Conservation (phyloP, 1,140 invertebrate genomes). For the Zaprionus inermis region DNA sequence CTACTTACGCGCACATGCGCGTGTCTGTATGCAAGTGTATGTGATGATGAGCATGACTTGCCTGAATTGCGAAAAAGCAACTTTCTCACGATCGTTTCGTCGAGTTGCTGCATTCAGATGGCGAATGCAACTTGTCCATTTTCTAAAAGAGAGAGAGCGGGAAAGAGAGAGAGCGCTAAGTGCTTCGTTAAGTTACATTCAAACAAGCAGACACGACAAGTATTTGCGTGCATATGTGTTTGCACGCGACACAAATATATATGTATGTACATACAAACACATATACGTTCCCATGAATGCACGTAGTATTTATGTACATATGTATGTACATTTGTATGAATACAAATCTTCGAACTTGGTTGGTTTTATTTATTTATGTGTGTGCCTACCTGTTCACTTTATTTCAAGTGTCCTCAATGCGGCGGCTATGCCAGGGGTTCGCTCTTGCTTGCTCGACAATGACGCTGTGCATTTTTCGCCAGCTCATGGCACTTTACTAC, state of each 20-base stretch:
- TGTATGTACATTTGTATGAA: neutral
- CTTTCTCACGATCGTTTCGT: slow-evolving; percentile 9
- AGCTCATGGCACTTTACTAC: neutral
- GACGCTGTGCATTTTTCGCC: neutral
- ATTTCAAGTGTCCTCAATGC: slow-evolving; percentile 19
- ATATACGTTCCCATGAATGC: no score
- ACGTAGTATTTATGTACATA: no score
- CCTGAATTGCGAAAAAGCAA: neutral
- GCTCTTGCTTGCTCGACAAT: neutral
- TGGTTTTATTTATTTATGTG: neutral
- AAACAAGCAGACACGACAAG: neutral
- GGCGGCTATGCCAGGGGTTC: slow-evolving; percentile 11
- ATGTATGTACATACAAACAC: neutral
- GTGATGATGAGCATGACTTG: slow-evolving; percentile 1
- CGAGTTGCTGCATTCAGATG: neutral
- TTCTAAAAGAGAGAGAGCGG: neutral
- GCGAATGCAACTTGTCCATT: neutral
- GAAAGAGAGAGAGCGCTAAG: neutral
- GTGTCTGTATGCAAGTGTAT: neutral
- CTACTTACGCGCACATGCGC: neutral
- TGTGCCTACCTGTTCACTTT: slow-evolving; percentile 11
- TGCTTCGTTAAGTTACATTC: slow-evolving; percentile 6
- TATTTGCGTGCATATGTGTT: neutral
- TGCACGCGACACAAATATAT: neutral
- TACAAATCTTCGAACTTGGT: no score